A percentile compares a stretch with the other conserved stretches of the same genome.
Evolutionary conservation across 1,140 invertebrate species (phyloP).

Genomic region (Thrips palmi): DNA sequence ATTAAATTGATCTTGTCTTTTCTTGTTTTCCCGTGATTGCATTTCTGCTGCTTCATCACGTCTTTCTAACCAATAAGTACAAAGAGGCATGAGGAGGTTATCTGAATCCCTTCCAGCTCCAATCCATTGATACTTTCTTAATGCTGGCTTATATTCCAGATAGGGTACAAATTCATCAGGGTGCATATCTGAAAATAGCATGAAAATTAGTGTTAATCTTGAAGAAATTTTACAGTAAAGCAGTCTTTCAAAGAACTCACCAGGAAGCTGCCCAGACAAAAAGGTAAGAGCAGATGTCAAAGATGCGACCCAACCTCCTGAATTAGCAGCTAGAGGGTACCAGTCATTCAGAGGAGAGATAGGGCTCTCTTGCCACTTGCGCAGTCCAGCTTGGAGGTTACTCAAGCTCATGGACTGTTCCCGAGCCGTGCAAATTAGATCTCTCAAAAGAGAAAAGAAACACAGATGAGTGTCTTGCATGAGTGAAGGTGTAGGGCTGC

Average conservation of each 20-base stretch:
- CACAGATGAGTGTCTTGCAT: constrained; percentile 60
- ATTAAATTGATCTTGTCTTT: no score
- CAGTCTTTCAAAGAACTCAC: constrained; percentile 19
- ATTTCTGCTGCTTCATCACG: constrained; percentile 26
- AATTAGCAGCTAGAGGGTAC: constrained; percentile 28
- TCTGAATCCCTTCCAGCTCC: constrained; percentile 85
- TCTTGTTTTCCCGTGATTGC: constrained; percentile 16
- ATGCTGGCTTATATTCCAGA: constrained; percentile 64
- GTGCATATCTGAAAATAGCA: constrained; percentile 30
- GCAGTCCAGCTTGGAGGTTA: constrained; percentile 54
- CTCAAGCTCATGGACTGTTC: constrained; percentile 56
- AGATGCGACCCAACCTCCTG: constrained; percentile 57
- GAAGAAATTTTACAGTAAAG: background rate
- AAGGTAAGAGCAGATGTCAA: constrained; percentile 70
- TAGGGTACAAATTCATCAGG: constrained; percentile 86
- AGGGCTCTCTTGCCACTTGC: constrained; percentile 61
- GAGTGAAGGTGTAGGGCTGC: constrained; percentile 23
- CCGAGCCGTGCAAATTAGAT: constrained; percentile 62
- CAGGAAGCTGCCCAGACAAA: constrained; percentile 65
- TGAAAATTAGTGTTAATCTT: background rate
- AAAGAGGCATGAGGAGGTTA: constrained; percentile 50
- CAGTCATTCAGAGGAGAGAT: constrained; percentile 69
- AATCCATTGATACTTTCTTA: constrained; percentile 79
- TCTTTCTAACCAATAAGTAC: constrained; percentile 52
- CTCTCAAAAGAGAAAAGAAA: constrained; percentile 64